Evolutionary conservation across 1,140 invertebrate genomes (phyloP), one percentile per base, ranked within the genome.

Genomic region (Conus ventricosus): DNA sequence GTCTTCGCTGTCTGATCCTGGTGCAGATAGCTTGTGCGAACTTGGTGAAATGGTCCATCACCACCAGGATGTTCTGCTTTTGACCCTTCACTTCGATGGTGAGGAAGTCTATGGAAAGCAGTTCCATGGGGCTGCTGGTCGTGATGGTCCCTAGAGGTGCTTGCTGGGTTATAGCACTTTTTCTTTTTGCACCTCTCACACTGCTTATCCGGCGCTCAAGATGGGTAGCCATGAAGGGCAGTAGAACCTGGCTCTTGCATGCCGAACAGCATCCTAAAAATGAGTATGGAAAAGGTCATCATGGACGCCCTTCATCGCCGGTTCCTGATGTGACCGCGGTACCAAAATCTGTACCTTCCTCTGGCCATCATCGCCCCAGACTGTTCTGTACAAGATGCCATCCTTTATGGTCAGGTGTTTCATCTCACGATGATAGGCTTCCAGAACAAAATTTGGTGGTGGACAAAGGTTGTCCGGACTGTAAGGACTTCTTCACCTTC

Each of bases 11-110:
- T 53, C 54, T 87, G 85, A 78, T 53, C n/a, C 8, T 51, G 85
- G n/a, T 75, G 71, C 25, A 54, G 51, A 87, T 25, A 5, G 85
- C 85, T 11, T 27, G 6, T 4, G 25, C 75, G 51, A 87, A 87
- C 67, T 87, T 87, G 10, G 67, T 87, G 51, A 87, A 87, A 13
- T 76, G 67, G 51, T 87, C 85, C 51, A 78, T 78, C 5, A 87
- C 78, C 10, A 87, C 85, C 10, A 87, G 27, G 6, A 87, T 78
- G 53, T 78, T 54, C 75, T 87, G 82, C 53, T 84, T 84, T 23
- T 84, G 5, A 4, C 82, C 82, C 54, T 84, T 60, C 5, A 25
- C 51, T n/a, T 84, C 81, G 25, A 84, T 82, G 55, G 85, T 76
- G 15, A 87, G 54, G n/a, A 87, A 87, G n/a, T 87, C 67, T 15